Base-by-base conservation (phyloP, 2,888 invertebrate species). In the Sinohyriopsis cumingii region DNA sequence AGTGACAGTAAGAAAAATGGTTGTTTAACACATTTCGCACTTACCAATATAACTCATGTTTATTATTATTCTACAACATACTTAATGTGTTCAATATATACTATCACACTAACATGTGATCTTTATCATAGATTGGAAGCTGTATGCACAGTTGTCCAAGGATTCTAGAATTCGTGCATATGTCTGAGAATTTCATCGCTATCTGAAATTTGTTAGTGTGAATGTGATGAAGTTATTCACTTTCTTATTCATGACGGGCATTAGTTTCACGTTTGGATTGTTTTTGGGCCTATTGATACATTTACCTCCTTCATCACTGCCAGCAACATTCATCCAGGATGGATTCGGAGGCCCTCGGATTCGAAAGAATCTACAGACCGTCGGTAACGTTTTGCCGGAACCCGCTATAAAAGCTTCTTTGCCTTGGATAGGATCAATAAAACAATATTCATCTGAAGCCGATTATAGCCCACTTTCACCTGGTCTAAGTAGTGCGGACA, bases 241-340 rank as follows among this genome's bases (percentile, higher is more conserved):
- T 6, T 69, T 69, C 33, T 65, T 81, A 63, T 77, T 82, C 68
- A 85, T 85, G 84, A 77, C 81, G 62, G 84, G 85, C 62, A 76
- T 85, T 56, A 84, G 83, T 56, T 86, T 86, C 65, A 83, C 82
- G 33, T 71, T 86, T 33, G 86, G 84, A 15, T 76, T 86, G 63
- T 78, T 86, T 63, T 79, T 83, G 63, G 84, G 84, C 59, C 77
- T 86, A 55, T 75, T 84, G 22, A 72, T 84, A 55, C 86, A 86
- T 65, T 75, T 86, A 20, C 86, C 86, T 9, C 82, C 77, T 6
- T 81, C 82, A 59, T 78, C 81, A 7, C 71, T 84, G 65, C 84
- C 84, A 12, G 79, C 84, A 54, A 54, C 59, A 28, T 33, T 57
- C 54, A 28, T 70, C 9, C 71, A 75, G 59, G 73, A 72, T 9